Conservation (phyloP, 2,888 invertebrate species). For the Cartodere bifasciata region DNA sequence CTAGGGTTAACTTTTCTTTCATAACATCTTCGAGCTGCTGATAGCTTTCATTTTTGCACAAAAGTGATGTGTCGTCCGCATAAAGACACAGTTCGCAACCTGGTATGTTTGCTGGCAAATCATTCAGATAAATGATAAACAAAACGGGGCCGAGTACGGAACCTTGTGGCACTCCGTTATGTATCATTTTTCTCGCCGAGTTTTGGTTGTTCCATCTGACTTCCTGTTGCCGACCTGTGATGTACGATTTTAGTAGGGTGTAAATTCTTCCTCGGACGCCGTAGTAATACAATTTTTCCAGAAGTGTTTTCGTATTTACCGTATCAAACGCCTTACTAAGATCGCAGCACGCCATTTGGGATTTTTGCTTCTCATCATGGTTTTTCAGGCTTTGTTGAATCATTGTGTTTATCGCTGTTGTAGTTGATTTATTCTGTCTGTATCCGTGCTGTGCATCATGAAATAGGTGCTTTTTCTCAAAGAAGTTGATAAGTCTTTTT, state of each 20-base stretch:
- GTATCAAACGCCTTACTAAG: slow-evolving; percentile 3
- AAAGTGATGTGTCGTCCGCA: neutral
- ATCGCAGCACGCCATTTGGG: slow-evolving; percentile 2
- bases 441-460: neutral
- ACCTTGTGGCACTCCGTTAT: slow-evolving; percentile 3
- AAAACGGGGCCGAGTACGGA: slow-evolving; percentile 1
- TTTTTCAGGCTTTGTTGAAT: neutral
- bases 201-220: neutral
- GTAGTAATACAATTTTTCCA: slow-evolving; percentile 2
- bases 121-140: slow-evolving; percentile 2
- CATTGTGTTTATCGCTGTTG: slow-evolving; percentile 1
- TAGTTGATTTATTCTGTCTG: slow-evolving; percentile 4
- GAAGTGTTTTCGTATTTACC: neutral
- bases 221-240: neutral
- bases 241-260: neutral
- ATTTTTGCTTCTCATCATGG: neutral
- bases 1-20: neutral
- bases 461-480: neutral
- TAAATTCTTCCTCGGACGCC: neutral
- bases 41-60: neutral
- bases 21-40: neutral
- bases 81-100: slow-evolving; percentile 1
- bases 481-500: neutral
- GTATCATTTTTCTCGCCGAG: neutral
- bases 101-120: neutral